Conservation (phyloP, 2,113 vertebrate genomes). For the Apteryx mantelli region DNA sequence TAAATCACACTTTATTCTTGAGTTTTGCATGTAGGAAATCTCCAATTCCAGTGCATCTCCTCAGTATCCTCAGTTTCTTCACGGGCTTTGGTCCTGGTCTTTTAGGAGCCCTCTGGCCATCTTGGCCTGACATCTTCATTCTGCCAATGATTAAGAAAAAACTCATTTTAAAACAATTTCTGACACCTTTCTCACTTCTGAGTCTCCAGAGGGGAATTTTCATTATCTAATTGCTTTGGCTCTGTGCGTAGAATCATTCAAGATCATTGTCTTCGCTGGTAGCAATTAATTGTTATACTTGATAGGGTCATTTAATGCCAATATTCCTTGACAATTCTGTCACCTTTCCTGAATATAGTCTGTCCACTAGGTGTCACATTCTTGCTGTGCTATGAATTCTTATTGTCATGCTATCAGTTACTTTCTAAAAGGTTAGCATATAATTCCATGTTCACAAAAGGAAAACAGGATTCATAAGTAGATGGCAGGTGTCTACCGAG, state of each 20-base stretch:
- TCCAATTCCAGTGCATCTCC: background rate
- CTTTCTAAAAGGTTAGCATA: background rate
- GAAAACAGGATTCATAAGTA: background rate
- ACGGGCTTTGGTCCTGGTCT: background rate
- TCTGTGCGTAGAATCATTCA: background rate
- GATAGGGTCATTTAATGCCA: background rate
- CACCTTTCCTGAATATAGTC: background rate
- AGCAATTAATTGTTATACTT: background rate
- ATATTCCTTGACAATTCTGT: background rate
- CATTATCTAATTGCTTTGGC: background rate
- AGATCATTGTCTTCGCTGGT: background rate
- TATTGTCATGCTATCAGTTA: background rate
- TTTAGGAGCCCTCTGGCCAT: background rate
- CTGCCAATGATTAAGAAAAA: background rate
- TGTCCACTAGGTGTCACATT: conserved; percentile 68
- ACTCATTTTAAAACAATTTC: background rate
- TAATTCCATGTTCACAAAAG: background rate
- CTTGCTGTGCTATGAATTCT: conserved; percentile 24
- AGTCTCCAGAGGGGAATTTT: background rate
- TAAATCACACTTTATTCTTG: background rate
- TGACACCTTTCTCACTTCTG: background rate
- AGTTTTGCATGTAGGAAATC: background rate
- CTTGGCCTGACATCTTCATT: background rate
- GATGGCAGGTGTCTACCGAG: background rate
- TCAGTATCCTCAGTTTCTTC: background rate